A percentile compares a stretch with the other conserved stretches of the same genome.
Evolutionary conservation across 2,113 vertebrate species (phyloP).

Genomic region (Pogona vitticeps): DNA sequence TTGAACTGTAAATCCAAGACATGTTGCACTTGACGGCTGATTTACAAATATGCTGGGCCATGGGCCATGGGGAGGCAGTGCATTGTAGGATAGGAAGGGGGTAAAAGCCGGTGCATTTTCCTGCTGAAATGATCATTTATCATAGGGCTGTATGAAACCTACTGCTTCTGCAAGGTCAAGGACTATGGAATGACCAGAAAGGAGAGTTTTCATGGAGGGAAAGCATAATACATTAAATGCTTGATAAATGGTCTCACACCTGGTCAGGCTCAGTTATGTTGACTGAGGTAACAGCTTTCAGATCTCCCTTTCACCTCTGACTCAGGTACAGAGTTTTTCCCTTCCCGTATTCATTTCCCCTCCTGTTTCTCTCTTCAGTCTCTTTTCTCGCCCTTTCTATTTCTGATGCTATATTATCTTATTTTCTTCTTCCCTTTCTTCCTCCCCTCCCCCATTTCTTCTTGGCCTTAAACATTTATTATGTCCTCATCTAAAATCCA

Average conservation of each 20-base stretch:
- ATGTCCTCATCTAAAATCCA: slow-evolving; percentile 8
- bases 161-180: slow-evolving; percentile 72
- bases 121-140: slow-evolving; percentile 72
- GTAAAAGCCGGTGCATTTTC: slow-evolving; percentile 58
- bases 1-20: slow-evolving; percentile 29
- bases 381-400: not conserved
- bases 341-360: not conserved
- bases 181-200: slow-evolving; percentile 69
- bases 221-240: slow-evolving; percentile 53
- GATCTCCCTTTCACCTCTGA: slow-evolving; percentile 45
- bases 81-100: slow-evolving; percentile 22
- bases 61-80: slow-evolving; percentile 38
- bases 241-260: slow-evolving; percentile 72
- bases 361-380: slow-evolving; percentile 10
- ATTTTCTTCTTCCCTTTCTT: not conserved
- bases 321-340: not conserved
- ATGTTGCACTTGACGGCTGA: slow-evolving; percentile 29
- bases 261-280: slow-evolving; percentile 54
- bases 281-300: slow-evolving; percentile 52
- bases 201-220: slow-evolving; percentile 58
- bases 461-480: not conserved
- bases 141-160: slow-evolving; percentile 64
- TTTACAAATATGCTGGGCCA: slow-evolving; percentile 44
- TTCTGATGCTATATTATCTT: not conserved
- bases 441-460: not conserved